Evolutionary conservation across 2,113 vertebrate species (phyloP).

Genomic region (Cochlearius cochlearius): DNA sequence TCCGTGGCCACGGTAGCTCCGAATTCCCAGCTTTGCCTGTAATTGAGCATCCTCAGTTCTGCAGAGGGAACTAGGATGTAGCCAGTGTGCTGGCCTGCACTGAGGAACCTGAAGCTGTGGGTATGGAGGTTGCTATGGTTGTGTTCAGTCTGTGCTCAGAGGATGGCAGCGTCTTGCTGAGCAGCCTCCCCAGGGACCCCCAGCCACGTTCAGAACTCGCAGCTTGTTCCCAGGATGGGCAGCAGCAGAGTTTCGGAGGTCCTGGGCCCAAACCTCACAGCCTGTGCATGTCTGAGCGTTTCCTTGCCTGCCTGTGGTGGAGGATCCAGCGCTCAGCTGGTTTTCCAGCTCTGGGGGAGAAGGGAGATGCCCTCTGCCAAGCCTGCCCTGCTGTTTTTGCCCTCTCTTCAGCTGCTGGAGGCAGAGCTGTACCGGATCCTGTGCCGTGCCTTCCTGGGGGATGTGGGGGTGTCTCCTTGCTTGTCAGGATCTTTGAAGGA

Average conservation of each 20-base stretch:
- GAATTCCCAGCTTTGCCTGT: neutral
- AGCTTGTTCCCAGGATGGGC: neutral
- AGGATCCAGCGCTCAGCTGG: neutral
- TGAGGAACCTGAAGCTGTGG: neutral
- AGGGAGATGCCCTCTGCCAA: neutral
- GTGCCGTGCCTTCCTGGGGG: neutral
- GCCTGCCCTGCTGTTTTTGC: neutral
- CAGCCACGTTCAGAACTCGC: fast-evolving
- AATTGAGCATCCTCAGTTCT: neutral
- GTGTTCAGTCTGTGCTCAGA: neutral
- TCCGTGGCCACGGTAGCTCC: fast-evolving
- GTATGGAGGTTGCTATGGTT: neutral
- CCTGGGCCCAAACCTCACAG: neutral
- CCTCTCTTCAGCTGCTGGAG: neutral
- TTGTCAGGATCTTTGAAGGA: neutral
- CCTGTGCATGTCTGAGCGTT: fast-evolving
- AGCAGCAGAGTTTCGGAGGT: neutral
- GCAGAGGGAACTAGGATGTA: neutral
- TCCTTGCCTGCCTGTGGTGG: neutral
- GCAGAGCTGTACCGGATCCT: neutral
- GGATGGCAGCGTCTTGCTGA: neutral
- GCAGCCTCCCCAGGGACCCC: neutral
- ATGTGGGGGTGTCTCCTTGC: neutral
- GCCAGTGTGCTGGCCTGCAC: neutral
- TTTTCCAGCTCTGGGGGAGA: neutral